Base-by-base conservation (phyloP, 2,113 vertebrate genomes). In the Pomatostomus ruficeps region DNA sequence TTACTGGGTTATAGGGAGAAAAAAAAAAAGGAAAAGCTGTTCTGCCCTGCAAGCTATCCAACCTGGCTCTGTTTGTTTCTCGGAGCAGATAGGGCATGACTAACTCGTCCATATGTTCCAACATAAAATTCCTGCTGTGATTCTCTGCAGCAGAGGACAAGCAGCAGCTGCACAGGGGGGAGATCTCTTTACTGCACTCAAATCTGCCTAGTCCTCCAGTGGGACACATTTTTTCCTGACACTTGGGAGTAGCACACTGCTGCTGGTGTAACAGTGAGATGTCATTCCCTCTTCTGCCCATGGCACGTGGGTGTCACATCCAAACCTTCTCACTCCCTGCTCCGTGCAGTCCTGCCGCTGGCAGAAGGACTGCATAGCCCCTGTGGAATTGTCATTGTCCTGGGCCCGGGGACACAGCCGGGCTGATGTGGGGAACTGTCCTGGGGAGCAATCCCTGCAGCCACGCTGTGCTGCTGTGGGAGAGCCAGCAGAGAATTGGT, bases 31-130 rank as follows among this genome's bases (percentile, higher is more conserved):
- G 54, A 38, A 71, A 88, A 78, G 20, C 83, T 94, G 46, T 81
- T 92, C 83, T 80, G 83, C 92, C 94, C 91, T 96, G 83, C 91
- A 86, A 97, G 92, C 95, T 74, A 79, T 96, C 94, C 92, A 94
- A 75, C 65, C 79, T 95, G 95, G 63, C 82, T 87, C 78, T 97
- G 85, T 93, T 94, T 97, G 88, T 95, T 95, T 96, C 88, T 76
- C 83, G 86, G 94, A 89, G 92, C 85, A 97, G 95, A 92, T 95
- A 96, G 96, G 94, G 96, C 96, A 97, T 96, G 92, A 96, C 91
- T 97, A 97, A 97, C 79, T 95, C 6, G 75, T 71, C 96, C 96
- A 93, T 97, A 97, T 96, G 96, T 85, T 97, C 95, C 85, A 83
- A 95, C 91, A 95, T 88, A 93, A 95, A 86, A 90, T 94, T 95